Evolutionary conservation across 2,113 vertebrate species (phyloP), one percentile per base, ranked within the genome.

Genomic region (Cryptomyrus ogoouensis): DNA sequence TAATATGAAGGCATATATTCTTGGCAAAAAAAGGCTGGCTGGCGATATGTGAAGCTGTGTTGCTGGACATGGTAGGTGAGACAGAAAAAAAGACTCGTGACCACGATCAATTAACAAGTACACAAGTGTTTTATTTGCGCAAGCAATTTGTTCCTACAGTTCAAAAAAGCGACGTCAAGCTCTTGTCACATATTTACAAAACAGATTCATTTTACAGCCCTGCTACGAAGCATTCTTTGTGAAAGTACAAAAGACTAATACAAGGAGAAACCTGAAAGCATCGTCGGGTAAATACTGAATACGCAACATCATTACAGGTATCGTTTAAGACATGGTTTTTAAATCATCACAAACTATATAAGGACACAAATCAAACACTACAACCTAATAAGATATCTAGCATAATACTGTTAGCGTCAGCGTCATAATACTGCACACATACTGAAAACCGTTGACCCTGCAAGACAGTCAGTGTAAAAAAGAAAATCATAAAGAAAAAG

Each of bases 131-230:
- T 96, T 95, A 95, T 98, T 97, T 96, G 97, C 95, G 98, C 98
- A 99, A 99, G 98, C 98, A 99, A 93, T 96, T 98, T 97, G 95
- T 97, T 97, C 95, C 98, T 98, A 99, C 97, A 99, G 96, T 98
- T 98, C 90, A 94, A 94, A 92, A 98, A 98, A 97, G 97, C 97
- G 97, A 98, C 97, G 96, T 98, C 97, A 97, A 98, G 97, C 98
- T 97, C 97, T 98, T 99, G 98, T 98, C 97, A 99, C 98, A 97
- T 96, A 88, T 88, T 39, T 99, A 99, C 97, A 98, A 97, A 98
- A 98, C 96, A 95, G 96, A 96, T 97, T 97, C 96, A 97, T 96
- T 95, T 93, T 97, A 96, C 97, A 97, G 97, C 52, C 97, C 96
- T 97, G 97, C 97, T 97, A 98, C 97, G 96, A 97, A 98, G 97